Evolutionary conservation across 2,888 invertebrate species (phyloP), one percentile per base, ranked within the genome.

Genomic region (Hecatera dysodea): DNA sequence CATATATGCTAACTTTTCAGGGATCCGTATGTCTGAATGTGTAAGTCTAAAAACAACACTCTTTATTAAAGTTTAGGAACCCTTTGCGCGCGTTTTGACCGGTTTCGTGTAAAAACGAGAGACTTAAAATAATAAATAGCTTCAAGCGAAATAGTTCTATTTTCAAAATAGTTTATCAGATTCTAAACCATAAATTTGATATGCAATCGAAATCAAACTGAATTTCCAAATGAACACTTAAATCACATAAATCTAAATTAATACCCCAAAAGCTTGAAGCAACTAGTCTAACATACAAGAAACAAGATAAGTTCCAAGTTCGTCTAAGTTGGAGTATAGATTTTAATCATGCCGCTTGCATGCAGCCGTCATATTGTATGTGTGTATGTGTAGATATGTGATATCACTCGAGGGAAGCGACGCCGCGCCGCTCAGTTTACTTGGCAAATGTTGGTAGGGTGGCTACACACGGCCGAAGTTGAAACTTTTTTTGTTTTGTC

Each of bases 311-410:
- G 62, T 71, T 77, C 70, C 39, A 71, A 79, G 80, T 82, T 79
- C 22, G 55, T 17, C 48, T 55, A 42, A 65, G 67, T 75, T 82
- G 80, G 71, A 66, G 68, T 61, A 82, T 65, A 78, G 83, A 84
- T 82, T 84, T 82, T 84, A 85, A 85, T 82, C 83, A 85, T 66
- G 66, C 77, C 74, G 71, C 59, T 48, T 64, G 74, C 60, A 60
- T 67, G 24, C 72, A 48, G 53, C 6, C 27, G 15, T 53, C 53
- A 22, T 69, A 67, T 67, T 63, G 6, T 76, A 50, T 19, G 5
- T 42, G 17, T 53, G 11, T 42, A 17, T 53, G 12, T 42, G 50
- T 72, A 72, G 52, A 9, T 65, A 52, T 68, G 64, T 22, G 50
- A 71, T 72, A 67, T 74, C 46, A 50, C 69, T 77, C 60, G 24